Percentiles rank a stretch among this genome's conserved stretches.
phyloP scores from a whole-genome alignment of 53 echinoderm and acorn worm genomes.

The Apostichopus leukothele region DNA sequence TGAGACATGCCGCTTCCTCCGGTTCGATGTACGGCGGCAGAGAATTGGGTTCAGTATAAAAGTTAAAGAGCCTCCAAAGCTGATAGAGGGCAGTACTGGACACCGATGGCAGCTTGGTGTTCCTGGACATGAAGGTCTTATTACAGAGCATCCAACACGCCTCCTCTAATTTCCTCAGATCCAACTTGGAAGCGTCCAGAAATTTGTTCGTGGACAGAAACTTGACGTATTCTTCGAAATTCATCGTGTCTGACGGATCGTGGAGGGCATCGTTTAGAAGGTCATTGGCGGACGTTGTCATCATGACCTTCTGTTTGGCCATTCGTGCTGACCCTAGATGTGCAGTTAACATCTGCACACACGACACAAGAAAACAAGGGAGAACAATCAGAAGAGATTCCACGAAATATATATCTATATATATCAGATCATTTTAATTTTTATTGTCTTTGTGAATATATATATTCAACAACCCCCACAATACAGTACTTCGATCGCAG shows the following conservation, averaged over 20 bases:
- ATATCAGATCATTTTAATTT: too few relatives aligned
- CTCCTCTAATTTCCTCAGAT: constrained; percentile 78
- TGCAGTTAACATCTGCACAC: constrained; percentile 79
- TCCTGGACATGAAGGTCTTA: constrained; percentile 57
- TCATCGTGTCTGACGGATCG: constrained; percentile 50
- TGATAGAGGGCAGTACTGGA: constrained; percentile 53
- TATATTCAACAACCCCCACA: too few relatives aligned
- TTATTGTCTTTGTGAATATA: too few relatives aligned
- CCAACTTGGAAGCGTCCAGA: constrained; percentile 64
- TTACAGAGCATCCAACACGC: constrained; percentile 80
- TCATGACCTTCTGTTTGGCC: constrained; percentile 60
- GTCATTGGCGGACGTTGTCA: constrained; percentile 49
- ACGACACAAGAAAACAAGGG: constrained; percentile 13
- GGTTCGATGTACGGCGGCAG: constrained; percentile 48
- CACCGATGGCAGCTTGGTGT: constrained; percentile 46
- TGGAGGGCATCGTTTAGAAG: constrained; percentile 60
- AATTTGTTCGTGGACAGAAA: constrained; percentile 61
- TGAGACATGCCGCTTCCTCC: constrained; percentile 71
- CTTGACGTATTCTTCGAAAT: constrained; percentile 68
- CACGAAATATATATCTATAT: too few relatives aligned
- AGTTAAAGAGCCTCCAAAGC: constrained; percentile 91
- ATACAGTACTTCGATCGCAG: too few relatives aligned
- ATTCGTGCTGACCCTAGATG: constrained; percentile 77
- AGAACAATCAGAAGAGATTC: background rate
- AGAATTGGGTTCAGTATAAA: constrained; percentile 69